Conservation (phyloP, 2,113 vertebrate genomes). For the Thryonomys swinderianus region DNA sequence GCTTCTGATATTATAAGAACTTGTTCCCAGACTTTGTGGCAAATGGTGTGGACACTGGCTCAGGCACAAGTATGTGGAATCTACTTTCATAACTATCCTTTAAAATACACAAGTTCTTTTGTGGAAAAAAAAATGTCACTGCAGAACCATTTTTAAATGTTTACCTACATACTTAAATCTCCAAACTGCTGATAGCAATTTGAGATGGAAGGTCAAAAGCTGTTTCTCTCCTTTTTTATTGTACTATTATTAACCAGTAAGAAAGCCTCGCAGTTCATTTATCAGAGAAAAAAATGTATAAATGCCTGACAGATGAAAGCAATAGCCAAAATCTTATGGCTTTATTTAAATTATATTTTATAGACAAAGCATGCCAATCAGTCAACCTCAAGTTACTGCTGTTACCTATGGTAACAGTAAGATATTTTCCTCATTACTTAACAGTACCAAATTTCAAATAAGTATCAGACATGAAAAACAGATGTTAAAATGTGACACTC, state of each 20-base stretch:
- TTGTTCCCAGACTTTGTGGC: slow-evolving; percentile 60
- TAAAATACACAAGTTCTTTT: slow-evolving; percentile 67
- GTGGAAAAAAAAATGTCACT: slow-evolving; percentile 25
- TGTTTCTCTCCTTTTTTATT: slow-evolving; percentile 61
- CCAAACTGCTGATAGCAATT: slow-evolving; percentile 57
- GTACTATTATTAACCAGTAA: slow-evolving; percentile 66
- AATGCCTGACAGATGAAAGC: slow-evolving; percentile 69
- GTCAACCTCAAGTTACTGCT: slow-evolving; percentile 64
- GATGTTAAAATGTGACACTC: slow-evolving; percentile 77
- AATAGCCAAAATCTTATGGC: slow-evolving; percentile 67
- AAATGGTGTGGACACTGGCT: slow-evolving; percentile 54
- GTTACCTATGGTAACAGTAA: slow-evolving; percentile 73
- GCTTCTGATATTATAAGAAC: slow-evolving; percentile 55
- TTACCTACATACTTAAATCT: slow-evolving; percentile 52
- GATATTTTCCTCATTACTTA: slow-evolving; percentile 79
- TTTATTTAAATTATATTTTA: slow-evolving; percentile 79
- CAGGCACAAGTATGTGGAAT: slow-evolving; percentile 50
- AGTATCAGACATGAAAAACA: slow-evolving; percentile 81
- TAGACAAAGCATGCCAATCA: slow-evolving; percentile 64
- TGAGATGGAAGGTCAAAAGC: slow-evolving; percentile 60
- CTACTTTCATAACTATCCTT: slow-evolving; percentile 62
- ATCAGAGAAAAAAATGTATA: slow-evolving; percentile 69
- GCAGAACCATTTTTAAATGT: slow-evolving; percentile 69
- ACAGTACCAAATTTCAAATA: slow-evolving; percentile 79
- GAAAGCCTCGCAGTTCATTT: slow-evolving; percentile 72